phyloP scores from a whole-genome alignment of 2,113 vertebrate species.

The rabbit (Oryctolagus cuniculus) region mOryCun1.1 NC_091439.1:45711501-45712000 shows the following conservation, averaged over 20 bases:
- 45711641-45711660: constrained; percentile 31
- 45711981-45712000: neutral
- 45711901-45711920: neutral
- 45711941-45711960: too few relatives aligned
- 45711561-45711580: neutral
- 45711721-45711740: neutral
- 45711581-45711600: neutral
- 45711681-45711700: neutral
- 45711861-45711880: neutral
- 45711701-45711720: neutral
- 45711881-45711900: neutral
- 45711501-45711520: neutral
- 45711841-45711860: neutral
- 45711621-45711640: constrained; percentile 7
- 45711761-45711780: neutral
- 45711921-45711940: neutral
- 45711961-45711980: neutral
- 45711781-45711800: neutral
- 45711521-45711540: neutral
- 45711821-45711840: neutral
- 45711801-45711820: neutral
- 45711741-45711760: neutral
- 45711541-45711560: neutral
- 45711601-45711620: neutral
- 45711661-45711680: neutral